Percentiles rank a stretch among this genome's conserved stretches.
phyloP scores from a whole-genome alignment of 1,140 invertebrate species.

The Heliconius congener region DNA sequence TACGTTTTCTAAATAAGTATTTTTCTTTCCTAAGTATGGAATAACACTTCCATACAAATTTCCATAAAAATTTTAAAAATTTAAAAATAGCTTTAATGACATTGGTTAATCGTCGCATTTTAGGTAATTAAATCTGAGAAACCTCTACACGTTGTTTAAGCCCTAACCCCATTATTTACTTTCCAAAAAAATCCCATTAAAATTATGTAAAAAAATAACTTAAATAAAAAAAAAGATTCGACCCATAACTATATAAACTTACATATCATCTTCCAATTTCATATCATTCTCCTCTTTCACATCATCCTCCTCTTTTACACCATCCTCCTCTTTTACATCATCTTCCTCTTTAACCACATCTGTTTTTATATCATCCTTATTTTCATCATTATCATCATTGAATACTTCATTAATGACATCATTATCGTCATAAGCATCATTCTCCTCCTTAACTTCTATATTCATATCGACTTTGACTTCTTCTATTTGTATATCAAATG shows the following conservation, averaged over 20 bases:
- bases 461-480: conserved; percentile 44
- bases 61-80: too few relatives aligned
- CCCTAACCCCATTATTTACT: too few relatives aligned
- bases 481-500: conserved; percentile 30
- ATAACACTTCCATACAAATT: too few relatives aligned
- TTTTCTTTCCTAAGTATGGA: too few relatives aligned
- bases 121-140: too few relatives aligned
- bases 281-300: neutral
- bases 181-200: neutral
- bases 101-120: too few relatives aligned
- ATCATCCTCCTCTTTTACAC: neutral
- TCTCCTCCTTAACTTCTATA: conserved; percentile 23
- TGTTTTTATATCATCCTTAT: neutral
- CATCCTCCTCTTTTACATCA: neutral
- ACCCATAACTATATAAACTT: neutral
- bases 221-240: too few relatives aligned
- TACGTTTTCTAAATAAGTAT: too few relatives aligned
- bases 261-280: neutral
- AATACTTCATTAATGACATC: conserved; percentile 25
- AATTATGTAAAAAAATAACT: neutral
- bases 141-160: too few relatives aligned
- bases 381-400: conserved; percentile 18
- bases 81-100: too few relatives aligned
- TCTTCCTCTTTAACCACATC: neutral
- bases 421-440: conserved; percentile 4